phyloP scores from a whole-genome alignment of 2,888 invertebrate species.

The Margaritifera margaritifera region DNA sequence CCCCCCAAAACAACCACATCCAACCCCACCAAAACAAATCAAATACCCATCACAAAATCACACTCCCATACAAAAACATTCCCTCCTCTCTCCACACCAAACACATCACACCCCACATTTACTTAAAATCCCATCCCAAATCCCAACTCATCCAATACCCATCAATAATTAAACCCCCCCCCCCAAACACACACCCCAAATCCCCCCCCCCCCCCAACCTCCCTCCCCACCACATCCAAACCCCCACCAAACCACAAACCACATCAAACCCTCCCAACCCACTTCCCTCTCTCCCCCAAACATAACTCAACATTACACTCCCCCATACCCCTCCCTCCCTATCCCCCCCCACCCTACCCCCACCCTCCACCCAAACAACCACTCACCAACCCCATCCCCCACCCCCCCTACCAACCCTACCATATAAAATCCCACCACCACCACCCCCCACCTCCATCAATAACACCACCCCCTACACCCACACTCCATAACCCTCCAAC shows the following conservation, averaged over 20 bases:
- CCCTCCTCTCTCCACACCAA: too few relatives aligned
- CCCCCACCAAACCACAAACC: too few relatives aligned
- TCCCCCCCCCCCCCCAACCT: neutral
- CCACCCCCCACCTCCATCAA: neutral
- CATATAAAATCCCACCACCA: neutral
- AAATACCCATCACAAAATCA: neutral
- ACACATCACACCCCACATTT: neutral
- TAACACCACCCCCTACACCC: too few relatives aligned
- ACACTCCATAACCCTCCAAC: neutral
- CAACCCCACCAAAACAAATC: neutral
- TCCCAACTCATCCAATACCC: neutral
- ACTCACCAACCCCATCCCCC: neutral
- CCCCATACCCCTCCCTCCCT: neutral
- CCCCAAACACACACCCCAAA: neutral
- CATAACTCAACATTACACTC: neutral
- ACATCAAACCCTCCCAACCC: neutral
- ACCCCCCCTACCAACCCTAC: neutral
- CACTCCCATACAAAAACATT: too few relatives aligned
- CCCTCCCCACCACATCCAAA: too few relatives aligned
- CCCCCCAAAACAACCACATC: neutral
- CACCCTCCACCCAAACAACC: neutral
- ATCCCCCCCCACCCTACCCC: neutral
- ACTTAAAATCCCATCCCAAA: neutral
- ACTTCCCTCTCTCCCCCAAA: neutral
- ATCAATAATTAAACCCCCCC: neutral